Conservation (phyloP, 2,888 invertebrate genomes). For the Drosophila neonasuta region DNA sequence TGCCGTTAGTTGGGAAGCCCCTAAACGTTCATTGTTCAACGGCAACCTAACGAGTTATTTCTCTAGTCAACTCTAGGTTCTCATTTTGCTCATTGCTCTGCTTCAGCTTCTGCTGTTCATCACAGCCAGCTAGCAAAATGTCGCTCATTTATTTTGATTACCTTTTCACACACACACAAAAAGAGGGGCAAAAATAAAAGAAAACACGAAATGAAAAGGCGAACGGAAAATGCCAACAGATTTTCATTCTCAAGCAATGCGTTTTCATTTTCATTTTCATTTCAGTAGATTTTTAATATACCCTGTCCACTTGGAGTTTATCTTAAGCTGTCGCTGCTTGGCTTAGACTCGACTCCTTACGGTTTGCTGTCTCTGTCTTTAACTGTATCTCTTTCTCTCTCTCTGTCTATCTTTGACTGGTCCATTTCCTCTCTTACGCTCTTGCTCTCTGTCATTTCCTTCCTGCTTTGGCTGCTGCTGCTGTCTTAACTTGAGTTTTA, state of each 20-base stretch:
- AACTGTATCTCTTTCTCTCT: background rate
- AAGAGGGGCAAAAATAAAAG: conserved; percentile 19
- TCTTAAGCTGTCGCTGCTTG: conserved; percentile 15
- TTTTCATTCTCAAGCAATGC: conserved; percentile 46
- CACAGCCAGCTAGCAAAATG: conserved; percentile 58
- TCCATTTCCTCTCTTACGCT: background rate
- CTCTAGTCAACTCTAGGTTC: conserved; percentile 16
- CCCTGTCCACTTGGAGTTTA: conserved; percentile 51
- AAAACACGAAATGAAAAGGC: background rate
- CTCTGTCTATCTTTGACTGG: background rate
- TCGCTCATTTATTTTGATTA: conserved; percentile 77
- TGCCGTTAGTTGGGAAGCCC: conserved; percentile 43
- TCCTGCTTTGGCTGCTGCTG: conserved; percentile 8
- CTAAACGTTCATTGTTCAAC: conserved; percentile 53
- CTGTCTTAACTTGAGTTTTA: conserved; percentile 56
- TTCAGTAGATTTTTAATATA: conserved; percentile 53
- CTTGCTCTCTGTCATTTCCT: conserved; percentile 7
- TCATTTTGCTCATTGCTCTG: conserved; percentile 39
- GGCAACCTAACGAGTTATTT: conserved; percentile 65
- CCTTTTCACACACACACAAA: conserved; percentile 48
- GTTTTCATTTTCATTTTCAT: conserved; percentile 43
- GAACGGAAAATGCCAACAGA: conserved; percentile 55
- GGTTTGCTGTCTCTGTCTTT: background rate
- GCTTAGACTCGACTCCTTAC: conserved; percentile 9
- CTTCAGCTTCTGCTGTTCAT: conserved; percentile 40